phyloP scores from a whole-genome alignment of 2,888 invertebrate species.

The Azorinus chamasolen region DNA sequence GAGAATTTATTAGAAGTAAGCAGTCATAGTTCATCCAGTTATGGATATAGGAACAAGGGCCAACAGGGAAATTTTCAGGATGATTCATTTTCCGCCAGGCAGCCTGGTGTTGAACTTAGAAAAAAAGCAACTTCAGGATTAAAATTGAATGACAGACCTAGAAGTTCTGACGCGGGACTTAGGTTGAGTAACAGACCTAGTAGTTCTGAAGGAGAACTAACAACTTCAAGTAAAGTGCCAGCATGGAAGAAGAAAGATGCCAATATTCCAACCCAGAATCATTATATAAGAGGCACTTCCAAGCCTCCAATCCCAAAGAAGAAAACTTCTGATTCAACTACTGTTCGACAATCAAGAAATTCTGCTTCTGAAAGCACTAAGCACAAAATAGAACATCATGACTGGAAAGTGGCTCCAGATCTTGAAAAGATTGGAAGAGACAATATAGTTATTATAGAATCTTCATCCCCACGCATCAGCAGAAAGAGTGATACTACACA shows the following conservation, averaged over 20 bases:
- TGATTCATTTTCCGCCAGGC: constrained; percentile 1
- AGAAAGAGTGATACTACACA: not conserved
- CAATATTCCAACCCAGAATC: constrained; percentile 22
- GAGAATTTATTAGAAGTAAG: constrained; percentile 70
- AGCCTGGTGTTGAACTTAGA: constrained; percentile 36
- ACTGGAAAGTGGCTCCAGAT: constrained; percentile 65
- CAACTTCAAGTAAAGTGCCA: constrained; percentile 19
- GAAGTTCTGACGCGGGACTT: constrained; percentile 15
- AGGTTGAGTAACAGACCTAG: constrained; percentile 23
- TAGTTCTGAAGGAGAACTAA: constrained; percentile 30
- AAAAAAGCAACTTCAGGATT: constrained; percentile 25
- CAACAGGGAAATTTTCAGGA: constrained; percentile 34
- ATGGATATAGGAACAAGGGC: not conserved
- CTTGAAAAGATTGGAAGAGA: constrained; percentile 67
- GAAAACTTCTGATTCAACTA: not conserved
- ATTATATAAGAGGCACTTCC: constrained; percentile 27
- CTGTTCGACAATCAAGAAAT: constrained; percentile 11
- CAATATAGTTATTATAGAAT: constrained; percentile 75
- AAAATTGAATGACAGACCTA: constrained; percentile 27
- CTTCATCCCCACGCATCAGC: constrained; percentile 28
- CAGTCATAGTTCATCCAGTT: constrained; percentile 4
- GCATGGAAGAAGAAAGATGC: constrained; percentile 27
- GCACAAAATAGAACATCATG: constrained; percentile 55
- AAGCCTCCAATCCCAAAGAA: constrained; percentile 52
- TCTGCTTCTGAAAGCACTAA: constrained; percentile 34